Evolutionary conservation across 2,888 invertebrate genomes (phyloP), one percentile per base, ranked within the genome.

Genomic region (Hypena proboscidalis): DNA sequence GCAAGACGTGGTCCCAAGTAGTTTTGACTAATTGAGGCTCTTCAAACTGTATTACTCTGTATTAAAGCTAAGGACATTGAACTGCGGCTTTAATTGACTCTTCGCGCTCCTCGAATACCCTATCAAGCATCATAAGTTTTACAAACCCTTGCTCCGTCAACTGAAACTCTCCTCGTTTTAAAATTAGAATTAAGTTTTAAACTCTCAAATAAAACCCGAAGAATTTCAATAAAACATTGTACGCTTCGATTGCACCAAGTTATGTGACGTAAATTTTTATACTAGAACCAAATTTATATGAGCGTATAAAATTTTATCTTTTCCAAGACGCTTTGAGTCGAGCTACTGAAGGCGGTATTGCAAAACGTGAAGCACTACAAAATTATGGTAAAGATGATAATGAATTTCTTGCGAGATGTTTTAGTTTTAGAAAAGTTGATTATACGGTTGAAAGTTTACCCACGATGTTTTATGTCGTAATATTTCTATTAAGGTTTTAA

Each of bases 251-350:
- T 42, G 36, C 42, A 48, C 33, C 41, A 42, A 56, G 11, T 51
- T 32, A 23, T 45, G 15, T 31, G 33, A 46, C 46, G 40, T 46
- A 41, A 41, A 56, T 40, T 56, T 43, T 51, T 60, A 46, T 52
- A 61, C 47, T 56, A 58, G 15, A 34, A 1, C 20, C 11, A 10
- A 58, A 53, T 53, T 42, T 58, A 52, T 47, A 45, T 27, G 36
- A 26, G 21, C 35, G 22, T 37, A 43, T 58, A 53, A 58, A 45
- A 49, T 58, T 49, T 58, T 62, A 59, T 58, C 13, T 26, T 23
- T 35, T 29, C 36, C 49, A 21, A 37, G 37, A 23, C 26, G 36
- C 46, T 51, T 56, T 37, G 26, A 44, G 40, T 39, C 31, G 20
- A 38, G 35, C 27, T 37, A 23, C 29, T 17, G 8, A 15, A 30